A percentile compares a stretch with the other conserved stretches of the same genome.
These are phyloP conservation scores for Hippoglossus stenolepis DNA, from an alignment of 2,113 vertebrate genomes.

Conservation along the genomic window DNA sequence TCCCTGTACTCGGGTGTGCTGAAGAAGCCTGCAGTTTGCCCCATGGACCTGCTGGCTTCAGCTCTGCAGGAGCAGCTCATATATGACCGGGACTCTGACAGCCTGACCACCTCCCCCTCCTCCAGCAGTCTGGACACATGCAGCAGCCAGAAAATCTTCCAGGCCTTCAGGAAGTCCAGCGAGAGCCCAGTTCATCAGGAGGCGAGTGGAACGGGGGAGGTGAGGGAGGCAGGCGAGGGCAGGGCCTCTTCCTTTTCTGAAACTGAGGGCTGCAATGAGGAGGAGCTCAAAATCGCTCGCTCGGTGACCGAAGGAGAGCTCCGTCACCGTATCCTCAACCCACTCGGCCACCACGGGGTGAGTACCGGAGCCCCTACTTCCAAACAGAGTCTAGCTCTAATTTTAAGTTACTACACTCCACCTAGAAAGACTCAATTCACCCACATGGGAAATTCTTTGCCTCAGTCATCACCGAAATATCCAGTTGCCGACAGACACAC, in stretches of 20 bases:
- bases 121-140: constrained; percentile 89
- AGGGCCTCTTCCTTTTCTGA: constrained; percentile 89
- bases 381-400: too few species aligned
- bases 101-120: constrained; percentile 87
- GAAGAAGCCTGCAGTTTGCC: constrained; percentile 83
- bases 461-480: not conserved
- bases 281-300: constrained; percentile 88
- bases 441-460: not conserved
- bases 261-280: constrained; percentile 82
- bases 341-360: constrained; percentile 89
- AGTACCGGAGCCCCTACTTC: constrained; percentile 66
- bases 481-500: not conserved
- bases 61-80: constrained; percentile 82
- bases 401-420: not conserved
- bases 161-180: constrained; percentile 44
- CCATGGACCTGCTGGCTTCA: constrained; percentile 76
- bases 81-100: constrained; percentile 83
- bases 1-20: constrained; percentile 88
- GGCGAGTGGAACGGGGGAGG: constrained; percentile 75
- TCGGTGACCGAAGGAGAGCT: constrained; percentile 93
- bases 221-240: constrained; percentile 54
- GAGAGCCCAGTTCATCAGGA: constrained; percentile 80
- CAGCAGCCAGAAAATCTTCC: constrained; percentile 84
- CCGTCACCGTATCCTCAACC: constrained; percentile 86
- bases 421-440: not conserved